These are phyloP conservation scores for Genyomyrus donnyi DNA, from an alignment of 2,113 vertebrate species.

Conservation along the genomic window DNA sequence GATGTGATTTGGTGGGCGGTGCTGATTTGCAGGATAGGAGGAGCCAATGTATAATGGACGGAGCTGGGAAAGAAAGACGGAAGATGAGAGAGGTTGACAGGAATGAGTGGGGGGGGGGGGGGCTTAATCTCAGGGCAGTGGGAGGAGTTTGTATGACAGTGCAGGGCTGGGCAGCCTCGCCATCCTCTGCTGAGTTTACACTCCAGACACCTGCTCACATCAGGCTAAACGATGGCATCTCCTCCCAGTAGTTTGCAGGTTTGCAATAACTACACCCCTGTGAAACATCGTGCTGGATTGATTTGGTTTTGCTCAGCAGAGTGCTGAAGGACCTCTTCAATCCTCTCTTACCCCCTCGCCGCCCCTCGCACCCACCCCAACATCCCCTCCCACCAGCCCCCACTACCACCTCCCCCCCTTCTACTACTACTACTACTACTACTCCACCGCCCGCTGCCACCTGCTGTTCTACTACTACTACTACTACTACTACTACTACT, in stretches of 20 bases:
- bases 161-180: background rate
- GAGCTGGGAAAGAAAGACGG: background rate
- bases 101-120: background rate
- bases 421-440: too few relatives aligned
- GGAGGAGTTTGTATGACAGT: background rate
- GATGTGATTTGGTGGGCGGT: background rate
- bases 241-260: background rate
- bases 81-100: background rate
- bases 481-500: too few relatives aligned
- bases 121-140: background rate
- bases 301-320: background rate
- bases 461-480: too few relatives aligned
- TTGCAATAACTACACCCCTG: background rate
- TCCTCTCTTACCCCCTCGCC: background rate
- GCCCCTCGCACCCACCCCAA: too few relatives aligned
- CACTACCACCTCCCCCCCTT: too few relatives aligned
- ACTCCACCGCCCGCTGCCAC: too few relatives aligned
- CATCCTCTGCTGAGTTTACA: background rate
- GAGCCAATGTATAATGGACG: background rate
- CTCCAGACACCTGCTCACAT: constrained; percentile 7
- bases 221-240: background rate
- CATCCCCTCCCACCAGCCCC: too few relatives aligned
- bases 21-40: background rate
- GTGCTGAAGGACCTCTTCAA: background rate
- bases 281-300: background rate